phyloP scores from a whole-genome alignment of 1,140 invertebrate genomes.

The Lineus longissimus region DNA sequence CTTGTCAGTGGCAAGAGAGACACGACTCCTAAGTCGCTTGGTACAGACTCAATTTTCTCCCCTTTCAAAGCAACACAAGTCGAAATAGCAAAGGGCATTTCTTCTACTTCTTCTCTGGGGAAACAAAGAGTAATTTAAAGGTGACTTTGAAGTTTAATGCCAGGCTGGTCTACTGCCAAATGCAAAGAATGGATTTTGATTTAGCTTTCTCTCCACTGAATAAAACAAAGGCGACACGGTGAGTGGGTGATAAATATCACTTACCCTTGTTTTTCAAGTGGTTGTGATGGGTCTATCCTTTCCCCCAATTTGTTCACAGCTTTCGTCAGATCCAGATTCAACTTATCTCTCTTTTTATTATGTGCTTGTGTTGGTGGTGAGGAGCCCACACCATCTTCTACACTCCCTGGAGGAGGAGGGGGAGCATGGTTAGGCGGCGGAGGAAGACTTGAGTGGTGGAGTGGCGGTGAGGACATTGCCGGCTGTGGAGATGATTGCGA shows the following conservation, averaged over 20 bases:
- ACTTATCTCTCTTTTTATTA: conserved; percentile 4
- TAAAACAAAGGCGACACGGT: too few relatives aligned
- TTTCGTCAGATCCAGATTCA: conserved; percentile 30
- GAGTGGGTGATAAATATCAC: too few relatives aligned
- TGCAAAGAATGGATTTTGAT: too few relatives aligned
- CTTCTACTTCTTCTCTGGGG: too few relatives aligned
- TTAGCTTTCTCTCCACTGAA: too few relatives aligned
- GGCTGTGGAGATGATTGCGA: background rate
- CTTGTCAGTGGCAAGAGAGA: background rate
- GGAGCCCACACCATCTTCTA: background rate
- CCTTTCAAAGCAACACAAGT: background rate
- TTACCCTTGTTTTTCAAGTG: conserved; percentile 81
- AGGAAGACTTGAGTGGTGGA: conserved; percentile 9
- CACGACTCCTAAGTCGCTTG: background rate
- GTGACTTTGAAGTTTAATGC: background rate
- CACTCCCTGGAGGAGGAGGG: background rate
- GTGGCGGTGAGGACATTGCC: background rate
- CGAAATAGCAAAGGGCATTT: background rate
- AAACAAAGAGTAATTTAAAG: background rate
- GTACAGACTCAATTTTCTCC: too few relatives aligned
- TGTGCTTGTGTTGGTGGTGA: background rate
- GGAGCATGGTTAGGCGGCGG: conserved; percentile 7
- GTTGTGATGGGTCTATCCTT: conserved; percentile 72
- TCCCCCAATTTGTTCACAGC: conserved; percentile 61
- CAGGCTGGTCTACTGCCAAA: too few relatives aligned